Evolutionary conservation across 2,797 vertebrate species (phyloP), one percentile per base, ranked within the genome.

Genomic region (Adrianichthys oophorus): DNA sequence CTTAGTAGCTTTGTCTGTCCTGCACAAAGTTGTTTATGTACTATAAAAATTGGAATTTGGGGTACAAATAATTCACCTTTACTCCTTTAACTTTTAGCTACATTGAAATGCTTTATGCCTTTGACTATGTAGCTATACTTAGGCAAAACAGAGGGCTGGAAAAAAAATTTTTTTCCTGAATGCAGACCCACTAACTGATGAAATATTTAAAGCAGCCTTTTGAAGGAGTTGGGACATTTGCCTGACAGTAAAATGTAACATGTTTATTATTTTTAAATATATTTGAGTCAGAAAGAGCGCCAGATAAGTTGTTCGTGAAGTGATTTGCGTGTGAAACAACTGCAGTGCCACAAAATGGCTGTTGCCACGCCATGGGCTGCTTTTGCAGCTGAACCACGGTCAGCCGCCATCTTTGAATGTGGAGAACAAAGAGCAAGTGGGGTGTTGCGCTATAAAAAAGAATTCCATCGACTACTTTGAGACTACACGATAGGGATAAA

Each of bases 261-360:
- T 7, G 8, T 12, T 32, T 32, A 10, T 12, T 2, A 26, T 26
- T 1, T 7, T 26, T n/a, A n/a, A 6, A 1, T 26, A 26, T 5
- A 26, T 6, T 32, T 1, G 10, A 32, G 3, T 32, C 8, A 32
- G 1, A 12, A 10, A 10, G 32, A 32, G 10, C 8, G 10, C 32
- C 8, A 32, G 32, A 32, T 58, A 16, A 52, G 26, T 29, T 8
- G 14, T 46, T 12, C 37, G 47, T 23, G 45, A 13, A 14, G 48
- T 16, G 29, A 45, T 13, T 7, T 45, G 65, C 64, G 68, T 23
- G 65, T 47, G 45, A 56, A 51, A 5, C 49, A 59, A 32, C 83
- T 78, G 71, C 79, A 82, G 43, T 65, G 67, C 76, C 52, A 78
- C 87, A 91, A 91, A 91, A 91, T 90, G 90, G 90, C 88, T 72